These are phyloP conservation scores for Echinometra lucunter DNA, from an alignment of 53 echinoderm and acorn worm genomes.

Conservation along the genomic window DNA sequence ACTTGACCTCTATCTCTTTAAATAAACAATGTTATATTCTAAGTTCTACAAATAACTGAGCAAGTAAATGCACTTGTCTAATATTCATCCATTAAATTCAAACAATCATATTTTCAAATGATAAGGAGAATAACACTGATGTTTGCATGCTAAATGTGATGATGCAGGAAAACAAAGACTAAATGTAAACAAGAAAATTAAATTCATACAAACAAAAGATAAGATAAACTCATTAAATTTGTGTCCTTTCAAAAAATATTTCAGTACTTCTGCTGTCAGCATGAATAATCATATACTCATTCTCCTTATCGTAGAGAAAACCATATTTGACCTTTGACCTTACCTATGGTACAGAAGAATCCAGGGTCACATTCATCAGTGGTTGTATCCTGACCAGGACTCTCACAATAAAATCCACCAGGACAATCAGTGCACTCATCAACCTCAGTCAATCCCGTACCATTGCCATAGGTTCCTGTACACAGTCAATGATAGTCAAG, in stretches of 20 bases:
- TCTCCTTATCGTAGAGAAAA: background rate
- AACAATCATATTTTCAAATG: too few relatives aligned
- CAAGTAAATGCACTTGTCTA: too few relatives aligned
- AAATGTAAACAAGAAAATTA: background rate
- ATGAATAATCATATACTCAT: background rate
- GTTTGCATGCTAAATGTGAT: too few relatives aligned
- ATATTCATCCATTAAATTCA: too few relatives aligned
- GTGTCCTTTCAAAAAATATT: background rate
- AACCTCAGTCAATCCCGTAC: conserved; percentile 73
- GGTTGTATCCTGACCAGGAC: conserved; percentile 78
- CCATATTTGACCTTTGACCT: conserved; percentile 52
- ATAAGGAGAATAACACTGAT: too few relatives aligned
- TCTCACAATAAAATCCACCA: conserved; percentile 91
- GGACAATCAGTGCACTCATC: conserved; percentile 87
- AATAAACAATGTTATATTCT: too few relatives aligned
- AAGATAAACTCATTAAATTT: background rate
- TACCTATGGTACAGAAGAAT: conserved; percentile 91
- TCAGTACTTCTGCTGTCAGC: background rate
- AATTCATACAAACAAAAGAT: background rate
- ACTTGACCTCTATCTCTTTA: too few relatives aligned
- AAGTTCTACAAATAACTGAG: too few relatives aligned
- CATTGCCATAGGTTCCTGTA: conserved; percentile 82
- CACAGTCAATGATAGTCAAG: background rate
- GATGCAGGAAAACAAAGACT: background rate
- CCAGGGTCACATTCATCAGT: conserved; percentile 88